Base-by-base conservation (phyloP, 2,888 invertebrate genomes). In the Drosophila yooni region DNA sequence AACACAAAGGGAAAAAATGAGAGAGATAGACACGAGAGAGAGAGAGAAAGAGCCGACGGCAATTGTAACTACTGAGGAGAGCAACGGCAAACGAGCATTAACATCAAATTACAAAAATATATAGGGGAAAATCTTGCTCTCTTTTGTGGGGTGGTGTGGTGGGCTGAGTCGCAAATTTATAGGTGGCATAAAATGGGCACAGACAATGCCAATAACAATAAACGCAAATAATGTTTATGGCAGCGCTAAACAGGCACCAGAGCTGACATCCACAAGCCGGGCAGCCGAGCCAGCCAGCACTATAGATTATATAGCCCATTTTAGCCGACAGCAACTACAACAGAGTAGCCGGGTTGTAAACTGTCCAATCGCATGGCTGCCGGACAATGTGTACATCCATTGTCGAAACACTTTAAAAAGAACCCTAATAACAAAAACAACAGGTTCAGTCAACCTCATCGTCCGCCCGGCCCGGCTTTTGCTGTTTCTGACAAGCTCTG, bases 141-240 rank as follows among this genome's bases (percentile, higher is more conserved):
- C 25, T 15, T 43, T 36, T 31, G 66, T 36, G 43, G 33, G 60
- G 67, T 66, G 4, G 34, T 36, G 25, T 52, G 31, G 54, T 56
- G 52, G 46, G 38, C 40, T 43, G 29, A 59, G 75, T 74, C 58
- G 65, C 75, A 79, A 89, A 87, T 90, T 86, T 88, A 90, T 87
- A 81, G 90, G 79, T 82, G 74, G 63, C 90, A 85, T 85, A 84
- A 89, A 89, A 82, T 70, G 74, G 53, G 73, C 78, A 78, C 90
- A 88, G 88, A 85, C 90, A 89, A 80, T 88, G 88, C 88, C 88
- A 90, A 89, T 90, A 87, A 90, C 82, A 90, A 90, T 87, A 87
- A 90, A 87, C 89, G 87, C 84, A 90, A 87, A 89, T 87, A 90
- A 89, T 78, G 88, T 87, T 87, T 88, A 87, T 87, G 84, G 78